A percentile compares a stretch with the other conserved stretches of the same genome.
Conservation (phyloP, 2,888 invertebrate genomes). For the Oithona nana region DNA sequence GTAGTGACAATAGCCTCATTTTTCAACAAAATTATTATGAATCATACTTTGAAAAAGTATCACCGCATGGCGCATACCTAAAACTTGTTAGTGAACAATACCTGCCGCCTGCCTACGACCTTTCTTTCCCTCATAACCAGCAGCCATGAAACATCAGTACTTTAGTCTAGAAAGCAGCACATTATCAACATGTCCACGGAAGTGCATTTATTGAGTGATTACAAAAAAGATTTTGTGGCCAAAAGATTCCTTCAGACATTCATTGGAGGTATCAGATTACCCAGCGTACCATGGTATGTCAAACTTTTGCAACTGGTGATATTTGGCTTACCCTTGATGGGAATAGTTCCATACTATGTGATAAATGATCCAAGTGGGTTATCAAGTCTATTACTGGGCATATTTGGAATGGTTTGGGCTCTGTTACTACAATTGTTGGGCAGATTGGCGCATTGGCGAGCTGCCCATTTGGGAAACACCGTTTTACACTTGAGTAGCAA, state of each 20-base stretch:
- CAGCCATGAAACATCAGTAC: too few relatives aligned
- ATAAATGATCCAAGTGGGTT: too few relatives aligned
- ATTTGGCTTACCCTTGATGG: background rate
- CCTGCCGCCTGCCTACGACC: too few relatives aligned
- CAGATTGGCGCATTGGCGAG: background rate
- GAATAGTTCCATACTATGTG: background rate
- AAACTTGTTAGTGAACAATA: too few relatives aligned
- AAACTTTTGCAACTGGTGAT: background rate
- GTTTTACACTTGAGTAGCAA: background rate
- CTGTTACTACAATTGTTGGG: background rate
- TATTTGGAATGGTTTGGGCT: background rate
- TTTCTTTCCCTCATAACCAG: too few relatives aligned
- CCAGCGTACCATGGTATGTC: background rate
- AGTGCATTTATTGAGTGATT: conserved; percentile 8
- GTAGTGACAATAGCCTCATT: too few relatives aligned
- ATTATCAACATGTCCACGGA: conserved; percentile 3
- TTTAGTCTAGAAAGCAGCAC: too few relatives aligned
- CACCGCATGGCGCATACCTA: too few relatives aligned
- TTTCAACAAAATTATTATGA: too few relatives aligned
- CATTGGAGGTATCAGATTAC: conserved; percentile 1
- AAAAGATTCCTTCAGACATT: conserved; percentile 1
- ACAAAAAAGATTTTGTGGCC: conserved; percentile 9
- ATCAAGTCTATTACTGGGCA: too few relatives aligned
- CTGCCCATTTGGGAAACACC: background rate
- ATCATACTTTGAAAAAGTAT: too few relatives aligned